Evolutionary conservation across 1,140 invertebrate species (phyloP).

Genomic region (Pygmarrhopalites habei): DNA sequence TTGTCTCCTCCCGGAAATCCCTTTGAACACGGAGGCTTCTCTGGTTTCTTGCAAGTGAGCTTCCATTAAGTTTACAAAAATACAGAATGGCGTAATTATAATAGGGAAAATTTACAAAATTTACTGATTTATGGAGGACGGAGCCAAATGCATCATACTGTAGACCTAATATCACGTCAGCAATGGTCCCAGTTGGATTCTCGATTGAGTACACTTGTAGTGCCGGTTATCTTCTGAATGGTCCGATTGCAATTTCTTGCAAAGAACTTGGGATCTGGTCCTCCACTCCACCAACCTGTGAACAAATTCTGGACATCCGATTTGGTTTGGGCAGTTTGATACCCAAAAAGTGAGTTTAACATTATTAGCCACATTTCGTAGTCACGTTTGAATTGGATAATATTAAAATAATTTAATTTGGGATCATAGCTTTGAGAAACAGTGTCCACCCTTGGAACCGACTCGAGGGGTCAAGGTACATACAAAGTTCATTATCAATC

Average conservation of each 20-base stretch:
- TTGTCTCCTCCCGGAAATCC: constrained; percentile 31
- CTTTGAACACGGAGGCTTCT: constrained; percentile 28
- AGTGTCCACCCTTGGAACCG: constrained; percentile 19
- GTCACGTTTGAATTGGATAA: too few species aligned
- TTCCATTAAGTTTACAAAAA: too few species aligned
- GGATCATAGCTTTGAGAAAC: constrained; percentile 23
- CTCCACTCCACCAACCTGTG: constrained; percentile 27
- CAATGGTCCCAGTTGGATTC: constrained; percentile 18
- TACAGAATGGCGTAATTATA: too few species aligned
- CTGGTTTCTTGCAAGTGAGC: constrained; percentile 31
- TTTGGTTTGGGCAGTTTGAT: constrained; percentile 30
- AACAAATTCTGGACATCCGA: constrained; percentile 34
- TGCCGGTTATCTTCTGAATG: constrained; percentile 26
- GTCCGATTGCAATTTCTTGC: constrained; percentile 24
- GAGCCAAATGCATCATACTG: constrained; percentile 32
- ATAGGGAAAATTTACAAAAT: too few species aligned
- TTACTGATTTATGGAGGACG: constrained; percentile 2
- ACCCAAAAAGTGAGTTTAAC: constrained; percentile 17
- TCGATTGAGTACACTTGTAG: constrained; percentile 21
- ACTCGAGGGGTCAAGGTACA: constrained; percentile 25
- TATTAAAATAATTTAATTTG: too few species aligned
- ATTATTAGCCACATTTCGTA: too few species aligned
- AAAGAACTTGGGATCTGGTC: constrained; percentile 23
- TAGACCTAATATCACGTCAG: neutral
- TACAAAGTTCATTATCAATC: too few species aligned